Evolutionary conservation across 2,888 invertebrate genomes (phyloP).

Genomic region (Leuctra nigra): DNA sequence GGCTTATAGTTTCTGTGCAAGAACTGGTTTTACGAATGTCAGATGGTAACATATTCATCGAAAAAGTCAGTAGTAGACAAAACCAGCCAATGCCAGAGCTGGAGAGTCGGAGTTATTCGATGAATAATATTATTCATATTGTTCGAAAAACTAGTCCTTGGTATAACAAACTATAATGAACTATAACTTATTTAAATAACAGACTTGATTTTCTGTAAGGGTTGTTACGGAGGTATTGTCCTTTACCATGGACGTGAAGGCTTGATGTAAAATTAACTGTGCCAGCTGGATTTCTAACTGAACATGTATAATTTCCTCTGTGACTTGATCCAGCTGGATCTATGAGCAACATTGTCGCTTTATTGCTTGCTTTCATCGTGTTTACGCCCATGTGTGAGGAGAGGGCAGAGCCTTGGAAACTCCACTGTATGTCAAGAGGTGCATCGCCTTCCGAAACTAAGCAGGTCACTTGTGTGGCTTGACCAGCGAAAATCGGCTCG

Average conservation of each 20-base stretch:
- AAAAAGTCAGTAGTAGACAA: too few species aligned
- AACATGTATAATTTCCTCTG: slow-evolving; percentile 40
- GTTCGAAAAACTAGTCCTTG: too few species aligned
- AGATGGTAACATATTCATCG: too few species aligned
- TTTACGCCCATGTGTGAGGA: slow-evolving; percentile 36
- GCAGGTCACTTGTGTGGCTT: slow-evolving; percentile 68
- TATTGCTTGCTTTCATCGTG: slow-evolving; percentile 42
- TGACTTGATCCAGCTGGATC: slow-evolving; percentile 33
- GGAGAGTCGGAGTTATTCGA: too few species aligned
- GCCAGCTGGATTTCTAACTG: slow-evolving; percentile 38
- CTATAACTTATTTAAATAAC: too few species aligned
- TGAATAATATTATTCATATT: too few species aligned
- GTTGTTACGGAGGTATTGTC: too few species aligned
- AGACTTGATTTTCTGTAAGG: too few species aligned
- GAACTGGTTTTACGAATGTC: too few species aligned
- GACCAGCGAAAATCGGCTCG: slow-evolving; percentile 68
- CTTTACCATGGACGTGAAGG: slow-evolving; percentile 34
- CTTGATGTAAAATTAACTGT: slow-evolving; percentile 35
- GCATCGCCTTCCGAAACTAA: slow-evolving; percentile 54
- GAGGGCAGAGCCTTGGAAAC: slow-evolving; percentile 43
- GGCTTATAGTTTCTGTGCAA: too few species aligned
- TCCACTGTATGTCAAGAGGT: slow-evolving; percentile 50
- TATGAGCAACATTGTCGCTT: slow-evolving; percentile 45
- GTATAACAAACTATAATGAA: too few species aligned
- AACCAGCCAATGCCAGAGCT: too few species aligned